These are phyloP conservation scores for Drosophila sordidula DNA, from an alignment of 2,888 invertebrate species.

Conservation along the genomic window DNA sequence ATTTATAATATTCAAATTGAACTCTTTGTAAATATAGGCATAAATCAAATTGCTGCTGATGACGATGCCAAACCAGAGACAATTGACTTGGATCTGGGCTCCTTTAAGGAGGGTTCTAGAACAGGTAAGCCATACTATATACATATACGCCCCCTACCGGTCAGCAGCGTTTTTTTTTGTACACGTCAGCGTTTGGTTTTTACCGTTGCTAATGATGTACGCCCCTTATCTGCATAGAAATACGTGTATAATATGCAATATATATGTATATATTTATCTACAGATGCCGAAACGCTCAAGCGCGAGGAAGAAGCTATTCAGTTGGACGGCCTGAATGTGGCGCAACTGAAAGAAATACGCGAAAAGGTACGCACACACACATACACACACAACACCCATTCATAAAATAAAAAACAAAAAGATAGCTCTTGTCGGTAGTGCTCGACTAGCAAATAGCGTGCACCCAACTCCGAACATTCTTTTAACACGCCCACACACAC, in stretches of 20 bases:
- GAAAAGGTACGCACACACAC: constrained; percentile 87
- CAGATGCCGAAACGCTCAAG: constrained; percentile 94
- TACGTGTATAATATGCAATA: not conserved
- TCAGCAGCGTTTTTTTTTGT: constrained; percentile 26
- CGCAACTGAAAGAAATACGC: constrained; percentile 95
- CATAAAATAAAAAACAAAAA: not conserved
- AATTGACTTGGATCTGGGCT: constrained; percentile 92
- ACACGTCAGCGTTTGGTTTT: constrained; percentile 73
- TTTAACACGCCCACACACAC: not conserved
- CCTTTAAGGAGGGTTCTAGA: constrained; percentile 93
- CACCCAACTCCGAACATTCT: too few relatives aligned
- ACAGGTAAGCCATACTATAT: constrained; percentile 88
- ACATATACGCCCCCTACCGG: constrained; percentile 6
- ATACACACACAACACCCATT: not conserved
- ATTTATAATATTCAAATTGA: not conserved
- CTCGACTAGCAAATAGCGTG: not conserved
- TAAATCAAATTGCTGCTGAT: constrained; percentile 77
- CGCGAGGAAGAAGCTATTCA: constrained; percentile 98
- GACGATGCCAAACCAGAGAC: constrained; percentile 85
- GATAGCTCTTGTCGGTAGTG: not conserved
- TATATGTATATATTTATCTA: constrained; percentile 3
- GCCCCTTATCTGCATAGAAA: constrained; percentile 42
- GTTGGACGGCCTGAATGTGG: constrained; percentile 96
- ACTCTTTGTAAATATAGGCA: constrained; percentile 53
- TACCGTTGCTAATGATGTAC: constrained; percentile 37